These are phyloP conservation scores for Melanotaenia duboulayi DNA, from an alignment of 2,113 vertebrate species.

Conservation along the genomic window DNA sequence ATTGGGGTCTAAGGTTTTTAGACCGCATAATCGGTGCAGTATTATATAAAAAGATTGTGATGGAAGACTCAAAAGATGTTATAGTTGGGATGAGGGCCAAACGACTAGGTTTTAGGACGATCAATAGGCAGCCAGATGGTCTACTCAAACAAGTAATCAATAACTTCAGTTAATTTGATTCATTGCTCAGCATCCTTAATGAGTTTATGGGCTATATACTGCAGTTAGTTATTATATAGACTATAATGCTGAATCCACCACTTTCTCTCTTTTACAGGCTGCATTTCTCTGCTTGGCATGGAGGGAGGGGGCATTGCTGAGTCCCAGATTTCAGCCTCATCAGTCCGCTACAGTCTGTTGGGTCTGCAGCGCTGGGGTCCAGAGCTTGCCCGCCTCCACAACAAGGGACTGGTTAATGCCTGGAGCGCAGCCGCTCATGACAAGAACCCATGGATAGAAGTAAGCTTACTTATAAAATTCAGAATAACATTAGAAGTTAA, in stretches of 20 bases:
- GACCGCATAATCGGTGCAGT: background rate
- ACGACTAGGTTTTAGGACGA: constrained; percentile 23
- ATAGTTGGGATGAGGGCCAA: constrained; percentile 17
- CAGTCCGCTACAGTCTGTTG: constrained; percentile 87
- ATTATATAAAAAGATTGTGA: constrained; percentile 17
- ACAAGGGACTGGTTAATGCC: constrained; percentile 91
- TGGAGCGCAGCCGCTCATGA: constrained; percentile 94
- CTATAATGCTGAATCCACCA: background rate
- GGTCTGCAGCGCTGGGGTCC: constrained; percentile 95
- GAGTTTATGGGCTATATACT: background rate
- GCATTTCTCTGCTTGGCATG: constrained; percentile 89
- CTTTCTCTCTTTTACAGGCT: constrained; percentile 77
- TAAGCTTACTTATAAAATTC: constrained; percentile 50
- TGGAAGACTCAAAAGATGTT: constrained; percentile 1
- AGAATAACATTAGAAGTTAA: background rate
- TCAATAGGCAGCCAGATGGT: constrained; percentile 16
- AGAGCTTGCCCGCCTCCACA: constrained; percentile 91
- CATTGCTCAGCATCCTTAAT: constrained; percentile 19
- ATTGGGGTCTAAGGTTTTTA: too few relatives aligned
- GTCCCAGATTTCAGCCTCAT: constrained; percentile 90
- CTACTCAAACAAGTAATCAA: constrained; percentile 26
- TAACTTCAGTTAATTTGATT: constrained; percentile 30
- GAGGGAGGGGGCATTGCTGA: constrained; percentile 90
- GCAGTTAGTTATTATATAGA: too few relatives aligned
- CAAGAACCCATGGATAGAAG: constrained; percentile 94